Evolutionary conservation across 2,888 invertebrate genomes (phyloP), one percentile per base, ranked within the genome.

Genomic region (Mamestra brassicae): DNA sequence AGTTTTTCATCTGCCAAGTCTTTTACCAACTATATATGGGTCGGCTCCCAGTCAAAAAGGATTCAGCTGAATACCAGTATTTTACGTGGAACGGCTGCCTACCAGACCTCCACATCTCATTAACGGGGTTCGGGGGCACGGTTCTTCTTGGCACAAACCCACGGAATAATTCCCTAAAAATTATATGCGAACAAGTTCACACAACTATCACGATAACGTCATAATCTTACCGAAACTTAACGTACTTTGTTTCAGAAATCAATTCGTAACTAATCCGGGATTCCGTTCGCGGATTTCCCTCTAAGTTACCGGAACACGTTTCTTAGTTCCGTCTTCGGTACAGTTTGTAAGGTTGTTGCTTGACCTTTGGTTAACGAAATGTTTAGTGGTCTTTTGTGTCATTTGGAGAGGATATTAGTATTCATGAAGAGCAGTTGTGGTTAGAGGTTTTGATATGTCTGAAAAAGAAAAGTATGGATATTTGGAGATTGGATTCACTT

Each of bases 231-330:
- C 26, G 60, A 72, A 83, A 75, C 67, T 71, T 83, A 57, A 69
- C 26, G 36, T 15, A 58, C 52, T 74, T 65, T 80, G 77, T 71
- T 80, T 71, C 71, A 34, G 34, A 58, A 81, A 83, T 80, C 85
- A 83, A 87, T 87, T 74, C 73, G 45, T 50, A 76, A 76, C 78
- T 85, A 83, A 87, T 87, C 67, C 74, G 13, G 75, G 76, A 87
- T 81, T 87, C 85, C 57, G 69, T 64, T 78, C 80, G 66, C 77
- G 78, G 78, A 72, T 74, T 80, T 58, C 67, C 64, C 58, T 62
- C 70, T 62, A 75, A 85, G 58, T 87, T 87, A 75, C 50, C 67
- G 62, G 54, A 71, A 83, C 78, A 80, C 75, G 75, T 76, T 85
- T 78, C 65, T 26, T 55, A 83, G 76, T 72, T 84, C 55, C 52